phyloP scores from a whole-genome alignment of 2,113 vertebrate genomes.

The Centrocercus urophasianus region DNA sequence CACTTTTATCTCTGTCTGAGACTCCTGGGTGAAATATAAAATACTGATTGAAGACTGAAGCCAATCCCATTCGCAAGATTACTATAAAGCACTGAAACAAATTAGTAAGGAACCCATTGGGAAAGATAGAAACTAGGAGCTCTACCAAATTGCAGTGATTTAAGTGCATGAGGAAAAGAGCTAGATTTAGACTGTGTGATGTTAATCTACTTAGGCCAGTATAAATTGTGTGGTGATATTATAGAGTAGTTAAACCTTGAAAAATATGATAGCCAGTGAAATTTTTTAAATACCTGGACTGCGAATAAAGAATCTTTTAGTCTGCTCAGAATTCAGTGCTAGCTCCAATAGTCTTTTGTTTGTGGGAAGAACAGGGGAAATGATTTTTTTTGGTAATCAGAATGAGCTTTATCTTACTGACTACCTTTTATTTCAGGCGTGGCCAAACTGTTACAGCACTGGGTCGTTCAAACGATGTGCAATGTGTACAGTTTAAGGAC shows the following conservation, averaged over 20 bases:
- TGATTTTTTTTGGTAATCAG: conserved; percentile 33
- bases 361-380: conserved; percentile 21
- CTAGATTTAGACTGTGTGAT: neutral
- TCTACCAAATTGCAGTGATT: conserved; percentile 16
- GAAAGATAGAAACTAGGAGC: conserved; percentile 21
- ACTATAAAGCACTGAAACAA: conserved; percentile 15
- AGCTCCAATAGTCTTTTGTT: neutral
- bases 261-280: neutral
- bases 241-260: neutral
- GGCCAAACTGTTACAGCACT: neutral
- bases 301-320: neutral
- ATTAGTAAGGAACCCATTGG: neutral
- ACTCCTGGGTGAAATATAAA: neutral
- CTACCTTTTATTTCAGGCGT: conserved; percentile 35
- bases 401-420: conserved; percentile 68
- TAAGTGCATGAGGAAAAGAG: neutral
- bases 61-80: neutral
- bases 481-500: neutral
- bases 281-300: conserved; percentile 18
- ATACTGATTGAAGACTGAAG: neutral
- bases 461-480: conserved; percentile 54
- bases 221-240: neutral
- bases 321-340: conserved; percentile 25
- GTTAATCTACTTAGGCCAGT: neutral
- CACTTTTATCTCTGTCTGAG: neutral